phyloP scores from a whole-genome alignment of 2,888 invertebrate genomes.

The Drosophila pullipes region DNA sequence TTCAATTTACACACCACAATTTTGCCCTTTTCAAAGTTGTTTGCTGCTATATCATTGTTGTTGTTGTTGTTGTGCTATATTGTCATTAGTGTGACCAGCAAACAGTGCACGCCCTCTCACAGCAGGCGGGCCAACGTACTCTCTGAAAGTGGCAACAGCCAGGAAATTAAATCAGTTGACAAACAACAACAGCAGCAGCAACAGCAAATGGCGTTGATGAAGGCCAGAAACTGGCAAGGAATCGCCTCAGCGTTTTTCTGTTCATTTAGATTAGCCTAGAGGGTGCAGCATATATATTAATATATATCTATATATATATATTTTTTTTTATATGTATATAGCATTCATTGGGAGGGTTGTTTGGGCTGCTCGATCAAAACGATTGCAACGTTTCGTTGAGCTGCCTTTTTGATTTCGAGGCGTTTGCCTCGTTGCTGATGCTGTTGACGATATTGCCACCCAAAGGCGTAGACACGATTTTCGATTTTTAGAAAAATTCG shows the following conservation, averaged over 20 bases:
- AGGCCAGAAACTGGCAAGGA: conserved; percentile 39
- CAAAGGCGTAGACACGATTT: conserved; percentile 45
- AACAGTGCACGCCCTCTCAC: conserved; percentile 72
- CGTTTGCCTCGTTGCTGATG: conserved; percentile 76
- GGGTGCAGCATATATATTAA: conserved; percentile 52
- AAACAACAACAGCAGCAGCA: conserved; percentile 66
- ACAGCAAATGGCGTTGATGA: conserved; percentile 67
- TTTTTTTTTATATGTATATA: not conserved
- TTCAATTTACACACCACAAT: conserved; percentile 50
- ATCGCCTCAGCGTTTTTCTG: conserved; percentile 21
- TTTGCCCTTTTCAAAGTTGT: conserved; percentile 68
- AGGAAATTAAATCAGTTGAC: conserved; percentile 82
- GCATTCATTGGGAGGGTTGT: conserved; percentile 7
- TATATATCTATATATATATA: not conserved
- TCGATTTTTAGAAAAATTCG: conserved; percentile 32
- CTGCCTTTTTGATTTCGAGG: conserved; percentile 85
- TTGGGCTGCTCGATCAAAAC: conserved; percentile 34
- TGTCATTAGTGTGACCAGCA: conserved; percentile 69
- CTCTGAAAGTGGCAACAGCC: conserved; percentile 48
- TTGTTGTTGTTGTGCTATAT: conserved; percentile 15
- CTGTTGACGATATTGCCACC: conserved; percentile 81
- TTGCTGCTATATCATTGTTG: conserved; percentile 41
- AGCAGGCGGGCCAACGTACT: conserved; percentile 55
- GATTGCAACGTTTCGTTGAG: conserved; percentile 55
- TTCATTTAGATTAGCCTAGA: conserved; percentile 73